These are phyloP conservation scores for Miniopterus natalensis DNA, from an alignment of 2,113 vertebrate species.

Conservation along the genomic window DNA sequence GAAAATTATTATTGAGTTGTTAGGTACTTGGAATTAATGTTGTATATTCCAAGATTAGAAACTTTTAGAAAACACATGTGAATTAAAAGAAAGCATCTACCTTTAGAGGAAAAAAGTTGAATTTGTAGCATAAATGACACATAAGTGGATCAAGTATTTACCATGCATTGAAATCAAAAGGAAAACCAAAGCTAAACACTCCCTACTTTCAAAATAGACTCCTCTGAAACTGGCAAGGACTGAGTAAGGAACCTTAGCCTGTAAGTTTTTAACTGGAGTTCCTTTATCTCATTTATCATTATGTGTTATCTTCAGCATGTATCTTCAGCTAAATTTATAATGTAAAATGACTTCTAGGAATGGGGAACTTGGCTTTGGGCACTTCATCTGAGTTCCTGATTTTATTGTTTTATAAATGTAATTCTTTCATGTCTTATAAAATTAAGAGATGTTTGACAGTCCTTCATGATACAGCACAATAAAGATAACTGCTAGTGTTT, in stretches of 20 bases:
- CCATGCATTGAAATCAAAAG: background rate
- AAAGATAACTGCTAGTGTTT: background rate
- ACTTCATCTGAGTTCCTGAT: background rate
- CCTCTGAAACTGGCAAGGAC: background rate
- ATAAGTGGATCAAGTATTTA: background rate
- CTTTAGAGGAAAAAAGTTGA: background rate
- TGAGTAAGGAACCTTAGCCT: background rate
- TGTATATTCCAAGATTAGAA: conserved; percentile 36
- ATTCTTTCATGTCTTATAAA: conserved; percentile 28
- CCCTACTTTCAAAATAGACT: background rate
- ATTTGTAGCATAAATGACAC: background rate
- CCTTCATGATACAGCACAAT: background rate
- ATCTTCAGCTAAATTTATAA: background rate
- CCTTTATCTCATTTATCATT: background rate
- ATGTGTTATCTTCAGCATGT: background rate
- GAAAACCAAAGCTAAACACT: background rate
- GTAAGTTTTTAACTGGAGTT: background rate
- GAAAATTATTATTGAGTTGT: conserved; percentile 3
- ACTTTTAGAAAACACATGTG: background rate
- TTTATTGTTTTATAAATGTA: conserved; percentile 46
- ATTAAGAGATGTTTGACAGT: background rate
- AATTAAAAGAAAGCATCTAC: background rate
- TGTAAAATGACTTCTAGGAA: background rate
- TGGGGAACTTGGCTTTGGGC: background rate
- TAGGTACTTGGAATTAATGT: background rate